Conservation (phyloP, 1,140 invertebrate genomes). For the Lepidotrigona ventralis region DNA sequence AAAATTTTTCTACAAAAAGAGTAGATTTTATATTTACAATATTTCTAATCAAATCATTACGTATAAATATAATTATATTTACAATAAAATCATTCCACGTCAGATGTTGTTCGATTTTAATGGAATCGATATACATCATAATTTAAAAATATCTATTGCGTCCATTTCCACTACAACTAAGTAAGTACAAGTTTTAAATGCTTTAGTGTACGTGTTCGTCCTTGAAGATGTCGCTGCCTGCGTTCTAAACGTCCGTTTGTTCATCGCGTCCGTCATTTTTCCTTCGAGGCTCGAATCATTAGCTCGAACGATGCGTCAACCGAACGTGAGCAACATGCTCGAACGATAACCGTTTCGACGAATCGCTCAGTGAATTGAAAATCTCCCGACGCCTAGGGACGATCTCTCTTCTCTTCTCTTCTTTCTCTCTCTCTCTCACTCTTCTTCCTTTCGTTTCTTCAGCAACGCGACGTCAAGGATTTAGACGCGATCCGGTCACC, state of each 20-base stretch:
- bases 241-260: slow-evolving; percentile 16
- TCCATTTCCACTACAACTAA: no score
- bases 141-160: no score
- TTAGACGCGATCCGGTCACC: not conserved
- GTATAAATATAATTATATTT: no score
- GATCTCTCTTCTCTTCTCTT: not conserved
- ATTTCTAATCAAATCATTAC: no score
- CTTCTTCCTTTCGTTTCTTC: not conserved
- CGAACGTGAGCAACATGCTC: not conserved
- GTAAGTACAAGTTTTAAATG: no score
- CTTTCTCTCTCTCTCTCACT: no score
- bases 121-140: no score
- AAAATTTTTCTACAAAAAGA: no score
- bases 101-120: no score
- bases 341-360: not conserved
- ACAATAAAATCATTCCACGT: no score
- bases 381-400: not conserved
- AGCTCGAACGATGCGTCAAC: slow-evolving; percentile 1
- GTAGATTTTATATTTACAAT: no score
- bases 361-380: not conserved
- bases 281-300: slow-evolving; percentile 1
- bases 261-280: not conserved
- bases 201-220: not conserved
- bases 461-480: not conserved
- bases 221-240: not conserved